Evolutionary conservation across 2,113 vertebrate genomes (phyloP).

Genomic region (Ameiurus melas): DNA sequence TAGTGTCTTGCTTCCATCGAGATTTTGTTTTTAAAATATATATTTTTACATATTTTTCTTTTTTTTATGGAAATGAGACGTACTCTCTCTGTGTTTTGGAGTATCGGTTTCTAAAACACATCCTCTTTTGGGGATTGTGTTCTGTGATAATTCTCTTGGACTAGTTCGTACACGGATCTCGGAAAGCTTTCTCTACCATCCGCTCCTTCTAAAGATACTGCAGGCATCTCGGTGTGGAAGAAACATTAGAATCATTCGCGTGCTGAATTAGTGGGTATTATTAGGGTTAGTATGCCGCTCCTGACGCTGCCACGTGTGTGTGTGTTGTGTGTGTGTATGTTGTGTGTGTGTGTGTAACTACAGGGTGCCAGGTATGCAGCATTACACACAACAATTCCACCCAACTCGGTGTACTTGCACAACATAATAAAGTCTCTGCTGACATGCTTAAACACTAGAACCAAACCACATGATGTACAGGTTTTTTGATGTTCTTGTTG

Average conservation of each 20-base stretch:
- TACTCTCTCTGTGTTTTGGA: background rate
- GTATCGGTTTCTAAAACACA: background rate
- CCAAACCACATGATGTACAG: background rate
- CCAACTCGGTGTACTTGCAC: background rate
- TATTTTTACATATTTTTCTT: too few relatives aligned
- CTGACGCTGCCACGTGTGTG: background rate
- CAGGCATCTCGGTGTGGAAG: background rate
- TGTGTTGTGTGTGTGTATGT: background rate
- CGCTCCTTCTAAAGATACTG: background rate
- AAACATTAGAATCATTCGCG: background rate
- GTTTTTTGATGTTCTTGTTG: background rate
- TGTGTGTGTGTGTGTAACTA: background rate
- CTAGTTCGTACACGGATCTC: background rate
- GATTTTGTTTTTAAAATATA: background rate
- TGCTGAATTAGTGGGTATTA: background rate
- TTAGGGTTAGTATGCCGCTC: background rate
- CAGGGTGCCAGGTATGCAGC: background rate
- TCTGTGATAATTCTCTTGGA: background rate
- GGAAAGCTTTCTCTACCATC: background rate
- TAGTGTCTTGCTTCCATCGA: background rate
- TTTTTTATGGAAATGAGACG: background rate
- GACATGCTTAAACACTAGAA: background rate
- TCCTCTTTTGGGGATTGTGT: background rate
- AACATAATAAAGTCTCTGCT: background rate
- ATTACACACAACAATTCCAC: background rate